Evolutionary conservation across 2,888 invertebrate genomes (phyloP).

Genomic region (Rosalia funebris): DNA sequence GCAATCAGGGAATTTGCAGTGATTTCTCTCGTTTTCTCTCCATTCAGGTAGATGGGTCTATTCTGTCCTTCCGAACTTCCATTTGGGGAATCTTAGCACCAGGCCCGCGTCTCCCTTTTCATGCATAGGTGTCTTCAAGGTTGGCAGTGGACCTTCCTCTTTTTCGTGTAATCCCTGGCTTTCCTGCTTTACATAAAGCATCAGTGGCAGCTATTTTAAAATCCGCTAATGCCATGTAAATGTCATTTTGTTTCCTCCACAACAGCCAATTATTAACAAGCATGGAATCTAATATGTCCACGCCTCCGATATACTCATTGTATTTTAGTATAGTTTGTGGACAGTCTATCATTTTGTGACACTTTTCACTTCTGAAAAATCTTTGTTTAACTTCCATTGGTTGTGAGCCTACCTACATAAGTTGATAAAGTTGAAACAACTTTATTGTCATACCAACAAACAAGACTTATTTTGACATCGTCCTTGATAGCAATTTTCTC

Average conservation of each 20-base stretch:
- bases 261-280: conserved; percentile 6
- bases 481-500: conserved; percentile 6
- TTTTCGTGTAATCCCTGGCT: conserved; percentile 2
- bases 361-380: conserved; percentile 3
- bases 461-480: conserved; percentile 1
- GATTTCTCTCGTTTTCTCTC: conserved; percentile 18
- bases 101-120: conserved; percentile 15
- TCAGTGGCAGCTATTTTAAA: conserved; percentile 11
- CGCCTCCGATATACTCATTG: conserved; percentile 3
- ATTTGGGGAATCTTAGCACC: conserved; percentile 18
- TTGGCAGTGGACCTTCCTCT: conserved; percentile 5
- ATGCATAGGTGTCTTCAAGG: conserved; percentile 2
- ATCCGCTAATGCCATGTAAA: conserved; percentile 6
- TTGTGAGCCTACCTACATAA: conserved; percentile 4
- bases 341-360: conserved; percentile 4
- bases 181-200: conserved; percentile 17
- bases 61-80: conserved; percentile 17
- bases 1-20: conserved; percentile 29
- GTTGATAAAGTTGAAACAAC: conserved; percentile 2
- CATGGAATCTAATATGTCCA: conserved; percentile 2
- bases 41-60: conserved; percentile 28
- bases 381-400: background rate
- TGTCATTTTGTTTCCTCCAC: background rate
- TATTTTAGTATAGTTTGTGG: conserved; percentile 1
- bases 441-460: conserved; percentile 6